Conservation (phyloP, 2,888 invertebrate species). For the Andrena camellia region DNA sequence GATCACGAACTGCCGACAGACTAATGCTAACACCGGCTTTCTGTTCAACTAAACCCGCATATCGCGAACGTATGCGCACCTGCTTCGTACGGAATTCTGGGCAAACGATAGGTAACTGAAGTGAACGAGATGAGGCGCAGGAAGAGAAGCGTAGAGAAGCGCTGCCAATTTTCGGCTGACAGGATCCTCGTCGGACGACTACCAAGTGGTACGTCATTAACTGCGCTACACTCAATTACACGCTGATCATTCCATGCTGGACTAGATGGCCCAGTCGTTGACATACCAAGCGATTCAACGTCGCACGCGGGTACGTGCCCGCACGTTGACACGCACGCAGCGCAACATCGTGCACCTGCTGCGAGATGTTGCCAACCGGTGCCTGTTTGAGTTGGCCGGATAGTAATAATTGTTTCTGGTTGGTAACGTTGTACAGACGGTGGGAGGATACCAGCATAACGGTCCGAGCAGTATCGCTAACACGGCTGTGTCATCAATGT, state of each 20-base stretch:
- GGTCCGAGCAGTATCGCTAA: conserved; percentile 7
- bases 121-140: neutral
- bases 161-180: neutral
- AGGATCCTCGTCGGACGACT: neutral
- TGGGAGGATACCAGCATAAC: conserved; percentile 24
- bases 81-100: neutral
- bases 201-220: conserved; percentile 20
- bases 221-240: conserved; percentile 35
- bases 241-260: conserved; percentile 26
- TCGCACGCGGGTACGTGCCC: conserved; percentile 19
- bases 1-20: neutral
- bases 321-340: conserved; percentile 30
- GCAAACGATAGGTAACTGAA: neutral
- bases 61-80: neutral
- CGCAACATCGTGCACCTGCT: neutral
- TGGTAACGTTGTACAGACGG: conserved; percentile 40
- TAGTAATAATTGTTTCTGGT: conserved; percentile 77
- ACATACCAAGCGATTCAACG: conserved; percentile 31
- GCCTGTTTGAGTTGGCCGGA: conserved; percentile 74
- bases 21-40: neutral
- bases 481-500: conserved; percentile 5
- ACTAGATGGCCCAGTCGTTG: conserved; percentile 23
- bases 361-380: conserved; percentile 40
- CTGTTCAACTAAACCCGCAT: neutral
- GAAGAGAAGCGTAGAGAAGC: neutral